These are phyloP conservation scores for Incurvaria masculella DNA, from an alignment of 2,888 invertebrate genomes.

Conservation along the genomic window DNA sequence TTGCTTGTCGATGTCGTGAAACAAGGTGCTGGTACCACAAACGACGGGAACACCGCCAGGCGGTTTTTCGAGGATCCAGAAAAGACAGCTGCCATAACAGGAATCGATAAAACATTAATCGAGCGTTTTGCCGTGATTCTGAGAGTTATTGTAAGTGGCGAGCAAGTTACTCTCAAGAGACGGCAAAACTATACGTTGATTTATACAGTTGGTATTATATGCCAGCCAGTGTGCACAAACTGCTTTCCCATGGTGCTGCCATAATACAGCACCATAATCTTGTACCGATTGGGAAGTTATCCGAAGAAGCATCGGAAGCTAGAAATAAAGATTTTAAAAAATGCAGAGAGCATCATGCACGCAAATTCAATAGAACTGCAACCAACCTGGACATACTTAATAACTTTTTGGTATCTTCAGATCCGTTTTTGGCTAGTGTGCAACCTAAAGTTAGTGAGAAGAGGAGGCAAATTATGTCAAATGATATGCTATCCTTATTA, in stretches of 20 bases:
- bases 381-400: neutral
- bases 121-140: neutral
- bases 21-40: constrained; percentile 11
- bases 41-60: constrained; percentile 13
- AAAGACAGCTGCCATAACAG: constrained; percentile 7
- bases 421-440: neutral
- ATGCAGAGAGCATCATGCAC: neutral
- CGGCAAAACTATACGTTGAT: neutral
- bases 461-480: neutral
- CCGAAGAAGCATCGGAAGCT: neutral
- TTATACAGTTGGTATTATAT: neutral
- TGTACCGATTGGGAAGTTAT: neutral
- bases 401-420: neutral
- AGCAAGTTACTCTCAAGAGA: neutral
- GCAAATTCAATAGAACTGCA: neutral
- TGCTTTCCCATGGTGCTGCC: constrained; percentile 2
- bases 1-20: constrained; percentile 9
- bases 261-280: neutral
- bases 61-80: constrained; percentile 10
- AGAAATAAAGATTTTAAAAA: constrained; percentile 4
- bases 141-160: neutral
- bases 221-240: constrained; percentile 3
- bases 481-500: neutral
- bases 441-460: neutral
- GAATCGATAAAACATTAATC: neutral